A percentile compares a stretch with the other conserved stretches of the same genome.
phyloP scores from a whole-genome alignment of 2,888 invertebrate genomes.

The Laothoe populi region DNA sequence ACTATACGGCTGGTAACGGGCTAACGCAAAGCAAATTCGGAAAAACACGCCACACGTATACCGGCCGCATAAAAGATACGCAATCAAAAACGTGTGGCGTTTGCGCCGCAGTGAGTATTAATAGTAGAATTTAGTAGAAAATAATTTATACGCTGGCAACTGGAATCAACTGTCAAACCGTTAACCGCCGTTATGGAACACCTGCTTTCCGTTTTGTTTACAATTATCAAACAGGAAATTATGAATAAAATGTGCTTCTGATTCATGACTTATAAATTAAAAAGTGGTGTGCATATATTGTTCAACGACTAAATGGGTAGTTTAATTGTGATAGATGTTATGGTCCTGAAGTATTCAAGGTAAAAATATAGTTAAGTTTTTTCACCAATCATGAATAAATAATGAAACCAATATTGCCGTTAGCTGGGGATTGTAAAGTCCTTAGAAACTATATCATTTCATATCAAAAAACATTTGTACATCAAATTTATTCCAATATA shows the following conservation, averaged over 20 bases:
- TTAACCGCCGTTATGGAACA: conserved; percentile 49
- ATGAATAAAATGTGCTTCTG: conserved; percentile 59
- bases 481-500: too few species aligned
- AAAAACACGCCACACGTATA: too few species aligned
- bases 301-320: background rate
- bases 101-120: too few species aligned
- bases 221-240: conserved; percentile 53
- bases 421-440: too few species aligned
- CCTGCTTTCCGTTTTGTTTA: conserved; percentile 71
- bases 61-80: too few species aligned
- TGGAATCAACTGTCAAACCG: conserved; percentile 55
- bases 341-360: background rate
- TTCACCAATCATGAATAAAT: background rate
- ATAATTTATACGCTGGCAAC: background rate
- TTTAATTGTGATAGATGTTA: conserved; percentile 2
- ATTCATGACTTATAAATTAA: conserved; percentile 22
- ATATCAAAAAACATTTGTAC: too few species aligned
- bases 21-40: too few species aligned
- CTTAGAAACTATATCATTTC: too few species aligned
- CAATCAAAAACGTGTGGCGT: too few species aligned
- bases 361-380: background rate
- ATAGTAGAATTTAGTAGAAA: background rate
- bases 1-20: too few species aligned
- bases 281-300: conserved; percentile 6
- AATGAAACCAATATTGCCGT: too few species aligned